Evolutionary conservation across 2,113 vertebrate genomes (phyloP), one percentile per base, ranked within the genome.

Genomic region (Poeciliopsis occidentalis): DNA sequence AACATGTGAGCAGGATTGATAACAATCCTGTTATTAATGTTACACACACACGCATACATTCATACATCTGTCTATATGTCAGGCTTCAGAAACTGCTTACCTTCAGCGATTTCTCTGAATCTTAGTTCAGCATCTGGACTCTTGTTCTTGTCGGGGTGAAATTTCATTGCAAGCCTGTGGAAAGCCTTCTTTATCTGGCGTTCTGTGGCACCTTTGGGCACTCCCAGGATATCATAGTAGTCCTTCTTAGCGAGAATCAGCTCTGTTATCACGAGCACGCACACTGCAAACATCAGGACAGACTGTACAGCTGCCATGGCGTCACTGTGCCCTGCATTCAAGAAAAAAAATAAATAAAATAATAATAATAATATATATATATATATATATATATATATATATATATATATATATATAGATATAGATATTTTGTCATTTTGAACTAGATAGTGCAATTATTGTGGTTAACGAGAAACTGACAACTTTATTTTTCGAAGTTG

Each of bases 121-220:
- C 94, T 97, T n/a, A 93, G 91, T 94, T 99, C 98, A 69, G 98
- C 97, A 81, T 97, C 96, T 2, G 97, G 96, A 82, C 94, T 97
- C 91, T 97, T 99, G 91, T 98, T 97, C 92, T 96, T 98, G 91
- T 99, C 97, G 27, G 98, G 98, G 73, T 99, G 97, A 87, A 97
- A 96, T 81, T 97, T 98, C 97, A 98, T 97, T 37, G 97, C 97
- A 71, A 99, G 93, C 77, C 95, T 98, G 89, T 99, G 97, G 93
- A 99, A 99, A 19, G 97, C 97, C 80, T 99, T 99, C 90, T 99
- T 99, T 73, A 99, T 97, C 86, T 99, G 98, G 54, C 96, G 95
- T 60, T 97, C 96, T 41, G 94, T 95, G 27, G 98, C 96, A 69
- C 95, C 96, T 93, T 95, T 98, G 31, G 97, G 96, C 79, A 99